Conservation (phyloP, 2,888 invertebrate species). For the Drosophila fulvimacula region DNA sequence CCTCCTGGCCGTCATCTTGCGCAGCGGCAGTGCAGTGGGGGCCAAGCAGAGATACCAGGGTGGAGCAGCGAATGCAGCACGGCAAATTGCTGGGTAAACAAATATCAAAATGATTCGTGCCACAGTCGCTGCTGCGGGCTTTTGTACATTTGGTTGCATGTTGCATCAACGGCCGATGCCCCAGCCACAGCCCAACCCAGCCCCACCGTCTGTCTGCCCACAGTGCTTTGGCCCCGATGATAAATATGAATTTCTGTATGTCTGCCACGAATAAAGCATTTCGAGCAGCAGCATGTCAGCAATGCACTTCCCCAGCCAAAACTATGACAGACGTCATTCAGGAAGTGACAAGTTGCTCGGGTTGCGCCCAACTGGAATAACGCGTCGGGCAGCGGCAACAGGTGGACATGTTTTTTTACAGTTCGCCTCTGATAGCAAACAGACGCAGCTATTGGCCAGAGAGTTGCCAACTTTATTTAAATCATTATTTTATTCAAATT, state of each 20-base stretch:
- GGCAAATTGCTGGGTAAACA: constrained; percentile 70
- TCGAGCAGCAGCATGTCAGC: constrained; percentile 29
- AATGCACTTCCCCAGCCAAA: constrained; percentile 44
- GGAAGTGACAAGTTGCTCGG: constrained; percentile 27
- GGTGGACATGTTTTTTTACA: constrained; percentile 15
- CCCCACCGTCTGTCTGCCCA: neutral
- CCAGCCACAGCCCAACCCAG: neutral
- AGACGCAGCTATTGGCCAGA: neutral
- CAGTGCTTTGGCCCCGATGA: constrained; percentile 23
- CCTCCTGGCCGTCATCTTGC: constrained; percentile 1
- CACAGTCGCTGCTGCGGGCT: constrained; percentile 41
- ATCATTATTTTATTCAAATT: neutral
- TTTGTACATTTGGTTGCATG: constrained; percentile 47
- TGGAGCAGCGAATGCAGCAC: constrained; percentile 18
- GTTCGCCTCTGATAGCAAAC: neutral
- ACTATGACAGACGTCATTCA: constrained; percentile 44
- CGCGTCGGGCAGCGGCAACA: constrained; percentile 24
- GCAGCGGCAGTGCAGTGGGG: constrained; percentile 13
- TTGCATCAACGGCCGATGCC: constrained; percentile 25
- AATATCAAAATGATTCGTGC: constrained; percentile 70
- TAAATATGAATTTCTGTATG: constrained; percentile 50
- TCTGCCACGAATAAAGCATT: constrained; percentile 30
- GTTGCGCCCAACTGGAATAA: constrained; percentile 9
- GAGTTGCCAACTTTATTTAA: neutral
- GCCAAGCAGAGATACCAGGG: neutral